A percentile compares a stretch with the other conserved stretches of the same genome.
These are phyloP conservation scores for Phaedon cochleariae DNA, from an alignment of 2,888 invertebrate species.

Conservation along the genomic window DNA sequence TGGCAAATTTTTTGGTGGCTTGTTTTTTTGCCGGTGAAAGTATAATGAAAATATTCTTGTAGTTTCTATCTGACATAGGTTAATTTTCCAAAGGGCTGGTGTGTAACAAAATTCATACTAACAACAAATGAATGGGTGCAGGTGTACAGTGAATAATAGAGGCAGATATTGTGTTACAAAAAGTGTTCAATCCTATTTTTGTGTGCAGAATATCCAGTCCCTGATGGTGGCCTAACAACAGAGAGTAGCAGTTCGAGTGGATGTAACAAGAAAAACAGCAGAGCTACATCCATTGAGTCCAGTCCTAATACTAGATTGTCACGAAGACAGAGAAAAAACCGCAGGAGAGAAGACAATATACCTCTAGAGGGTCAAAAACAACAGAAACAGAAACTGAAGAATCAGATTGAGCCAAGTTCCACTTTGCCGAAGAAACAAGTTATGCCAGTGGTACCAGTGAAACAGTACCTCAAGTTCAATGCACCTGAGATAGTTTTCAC, in stretches of 20 bases:
- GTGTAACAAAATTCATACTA: neutral
- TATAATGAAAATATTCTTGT: too few relatives aligned
- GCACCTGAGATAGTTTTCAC: conserved; percentile 67
- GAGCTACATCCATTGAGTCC: conserved; percentile 62
- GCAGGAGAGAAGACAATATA: conserved; percentile 49
- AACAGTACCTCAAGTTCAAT: conserved; percentile 60
- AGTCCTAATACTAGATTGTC: conserved; percentile 64
- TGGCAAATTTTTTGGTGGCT: too few relatives aligned
- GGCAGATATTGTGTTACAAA: conserved; percentile 16
- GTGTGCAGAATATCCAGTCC: conserved; percentile 62
- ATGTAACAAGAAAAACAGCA: conserved; percentile 48
- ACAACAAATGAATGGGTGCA: neutral
- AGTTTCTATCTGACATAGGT: too few relatives aligned
- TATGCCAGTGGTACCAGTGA: conserved; percentile 56
- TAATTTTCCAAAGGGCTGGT: too few relatives aligned
- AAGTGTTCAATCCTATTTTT: conserved; percentile 45
- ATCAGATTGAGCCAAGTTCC: conserved; percentile 13
- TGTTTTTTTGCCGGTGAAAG: too few relatives aligned
- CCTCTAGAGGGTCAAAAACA: conserved; percentile 47
- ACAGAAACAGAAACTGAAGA: conserved; percentile 32
- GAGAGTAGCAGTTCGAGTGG: conserved; percentile 40
- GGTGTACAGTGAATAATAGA: conserved; percentile 21
- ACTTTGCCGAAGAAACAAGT: conserved; percentile 18
- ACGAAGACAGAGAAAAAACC: conserved; percentile 66
- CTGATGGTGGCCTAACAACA: conserved; percentile 54